These are phyloP conservation scores for Pteropus rufus DNA, from an alignment of 2,797 vertebrate genomes.

Conservation along the genomic window DNA sequence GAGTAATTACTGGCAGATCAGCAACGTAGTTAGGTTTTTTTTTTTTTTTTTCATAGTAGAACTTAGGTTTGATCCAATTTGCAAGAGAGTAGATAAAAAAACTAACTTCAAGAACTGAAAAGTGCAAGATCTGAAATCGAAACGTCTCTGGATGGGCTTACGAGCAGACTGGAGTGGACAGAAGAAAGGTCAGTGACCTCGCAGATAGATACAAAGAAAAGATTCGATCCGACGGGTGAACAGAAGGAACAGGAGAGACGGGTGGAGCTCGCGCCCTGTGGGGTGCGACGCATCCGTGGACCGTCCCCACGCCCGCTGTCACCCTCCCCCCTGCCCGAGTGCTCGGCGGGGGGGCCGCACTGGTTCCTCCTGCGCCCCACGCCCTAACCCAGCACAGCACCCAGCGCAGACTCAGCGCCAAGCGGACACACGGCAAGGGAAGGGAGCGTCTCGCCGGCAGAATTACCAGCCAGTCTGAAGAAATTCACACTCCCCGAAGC, in stretches of 20 bases:
- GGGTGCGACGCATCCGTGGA: not conserved
- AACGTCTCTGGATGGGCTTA: not conserved
- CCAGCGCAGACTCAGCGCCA: fast-evolving
- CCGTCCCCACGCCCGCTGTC: fast-evolving
- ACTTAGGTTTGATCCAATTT: too few species aligned
- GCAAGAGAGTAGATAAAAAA: not conserved
- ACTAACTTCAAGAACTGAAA: not conserved
- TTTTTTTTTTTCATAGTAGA: not conserved
- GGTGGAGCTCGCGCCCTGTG: fast-evolving
- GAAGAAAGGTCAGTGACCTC: not conserved
- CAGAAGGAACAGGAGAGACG: not conserved
- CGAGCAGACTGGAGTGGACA: not conserved
- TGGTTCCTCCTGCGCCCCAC: fast-evolving
- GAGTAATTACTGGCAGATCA: not conserved
- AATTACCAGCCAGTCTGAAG: not conserved
- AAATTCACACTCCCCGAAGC: not conserved
- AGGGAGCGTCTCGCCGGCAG: fast-evolving
- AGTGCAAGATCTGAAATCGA: not conserved
- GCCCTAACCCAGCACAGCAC: too few species aligned
- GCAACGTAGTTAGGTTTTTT: not conserved
- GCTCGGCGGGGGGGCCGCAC: not conserved
- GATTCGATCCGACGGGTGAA: not conserved
- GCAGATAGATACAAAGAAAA: not conserved
- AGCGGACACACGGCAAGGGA: fast-evolving
- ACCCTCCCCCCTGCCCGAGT: too few species aligned